These are phyloP conservation scores for Lasius fuliginosus DNA, from an alignment of 2,888 invertebrate species.

Conservation along the genomic window DNA sequence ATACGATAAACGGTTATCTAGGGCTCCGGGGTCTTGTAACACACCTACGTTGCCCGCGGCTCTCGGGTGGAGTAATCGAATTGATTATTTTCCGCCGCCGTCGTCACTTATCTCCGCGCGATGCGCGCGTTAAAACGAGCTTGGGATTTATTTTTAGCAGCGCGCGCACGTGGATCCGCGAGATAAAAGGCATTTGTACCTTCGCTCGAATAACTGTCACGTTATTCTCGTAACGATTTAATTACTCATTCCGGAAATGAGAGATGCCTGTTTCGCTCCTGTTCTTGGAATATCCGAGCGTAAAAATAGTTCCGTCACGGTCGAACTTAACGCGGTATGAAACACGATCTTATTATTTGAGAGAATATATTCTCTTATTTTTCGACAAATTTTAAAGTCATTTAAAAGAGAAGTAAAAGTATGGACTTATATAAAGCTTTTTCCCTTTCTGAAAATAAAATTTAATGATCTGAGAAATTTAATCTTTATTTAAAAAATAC, in stretches of 20 bases:
- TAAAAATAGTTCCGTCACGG: constrained; percentile 51
- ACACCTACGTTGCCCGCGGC: constrained; percentile 2
- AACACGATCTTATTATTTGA: constrained; percentile 1
- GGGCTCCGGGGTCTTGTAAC: constrained; percentile 30
- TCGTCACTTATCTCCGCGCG: constrained; percentile 36
- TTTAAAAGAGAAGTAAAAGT: background rate
- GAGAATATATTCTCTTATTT: background rate
- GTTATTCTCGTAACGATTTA: constrained; percentile 47
- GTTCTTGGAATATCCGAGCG: constrained; percentile 34
- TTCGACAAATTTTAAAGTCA: background rate
- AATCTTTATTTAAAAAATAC: constrained; percentile 6
- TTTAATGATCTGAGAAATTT: background rate
- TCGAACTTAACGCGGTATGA: background rate
- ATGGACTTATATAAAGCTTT: background rate
- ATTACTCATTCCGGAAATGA: constrained; percentile 56
- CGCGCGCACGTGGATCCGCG: background rate
- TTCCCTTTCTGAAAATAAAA: background rate
- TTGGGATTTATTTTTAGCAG: constrained; percentile 41
- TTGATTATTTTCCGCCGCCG: constrained; percentile 47
- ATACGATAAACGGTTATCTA: constrained; percentile 48
- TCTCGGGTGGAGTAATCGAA: constrained; percentile 41
- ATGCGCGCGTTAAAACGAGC: constrained; percentile 33
- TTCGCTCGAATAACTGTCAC: constrained; percentile 17
- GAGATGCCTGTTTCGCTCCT: background rate
- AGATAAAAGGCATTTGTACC: constrained; percentile 43